Evolutionary conservation across 2,113 vertebrate species (phyloP), one percentile per base, ranked within the genome.

Genomic region (Terrapene triunguis): DNA sequence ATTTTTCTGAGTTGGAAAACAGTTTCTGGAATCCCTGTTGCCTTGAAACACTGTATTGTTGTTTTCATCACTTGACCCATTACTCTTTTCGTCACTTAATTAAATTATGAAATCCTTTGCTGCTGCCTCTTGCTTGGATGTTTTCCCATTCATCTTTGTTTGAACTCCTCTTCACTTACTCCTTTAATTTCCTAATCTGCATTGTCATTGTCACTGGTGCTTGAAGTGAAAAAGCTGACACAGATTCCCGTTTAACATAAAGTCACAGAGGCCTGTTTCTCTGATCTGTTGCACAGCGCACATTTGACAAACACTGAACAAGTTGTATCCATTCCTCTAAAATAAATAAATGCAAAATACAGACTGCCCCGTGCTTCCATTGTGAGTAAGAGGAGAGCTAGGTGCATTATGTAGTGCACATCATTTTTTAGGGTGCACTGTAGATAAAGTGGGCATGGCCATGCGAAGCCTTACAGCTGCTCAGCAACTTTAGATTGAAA

Each of bases 51-150:
- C 95, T 90, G 83, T 62, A 96, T 96, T 97, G 95, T 95, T 93
- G 53, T 93, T 98, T 97, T 94, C 90, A 96, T 94, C 95, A 96
- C 72, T 97, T 95, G 94, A 95, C 76, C 88, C 88, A 90, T 90
- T 96, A 94, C 92, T 97, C 98, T 91, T 97, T 98, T 97, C 93
- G 95, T 92, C 55, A 94, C 88, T 97, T 96, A 95, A 97, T 96
- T 97, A 90, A 95, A 96, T 96, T 92, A 97, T 94, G 95, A 95
- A 90, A 92, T 95, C 94, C 90, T 91, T 90, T 95, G 54, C 53
- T 92, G 91, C 83, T 97, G 94, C 88, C 0, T 27, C 65, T 98
- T 81, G 29, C 55, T 80, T 96, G 84, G 87, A 81, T 93, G 57
- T 84, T 84, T 80, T 95, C 89, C 84, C 93, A 93, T 93, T 85